Evolutionary conservation across 2,113 vertebrate species (phyloP), one percentile per base, ranked within the genome.

Genomic region (Calonectris borealis): DNA sequence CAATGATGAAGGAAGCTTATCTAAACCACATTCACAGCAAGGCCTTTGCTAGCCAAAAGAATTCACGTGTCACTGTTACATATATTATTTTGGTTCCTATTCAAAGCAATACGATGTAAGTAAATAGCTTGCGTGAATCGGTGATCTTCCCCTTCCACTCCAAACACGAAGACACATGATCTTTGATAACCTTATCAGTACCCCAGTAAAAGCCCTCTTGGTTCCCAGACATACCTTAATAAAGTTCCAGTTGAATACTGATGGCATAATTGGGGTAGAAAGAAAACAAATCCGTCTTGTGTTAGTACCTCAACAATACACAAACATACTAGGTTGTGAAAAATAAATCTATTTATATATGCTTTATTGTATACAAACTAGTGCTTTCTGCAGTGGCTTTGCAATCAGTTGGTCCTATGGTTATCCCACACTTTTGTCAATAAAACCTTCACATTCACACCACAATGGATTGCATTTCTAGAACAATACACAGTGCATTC

Each of bases 61-160:
- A 78, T 66, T 91, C 16, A 11, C 0, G 0, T 26, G 7, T 27
- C 21, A 4, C 32, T 52, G 10, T 32, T 36, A 13, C 0, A 81
- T 8, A 34, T 19, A 7, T 0, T 70, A 34, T 40, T 73, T 64
- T 44, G 25, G 31, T 73, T 51, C 34, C 46, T 69, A 27, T 40
- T 42, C 55, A 91, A 54, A 93, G 51, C 44, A 64, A 27, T 0
- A 0, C 1, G 10, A 46, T 29, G 9, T 22, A 91, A 69, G 61
- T 40, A 62, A 91, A 58, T 8, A 65, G 11, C 16, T 13, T 20
- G 32, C 51, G 19, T 3, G 48, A 17, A 21, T 4, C 14, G 18
- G 18, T 13, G 18, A 60, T 57, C 14, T 44, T 94, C 10, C 36
- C 25, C 18, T 83, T 62, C 27, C 42, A 29, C 27, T 64, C 27